Percentiles rank a stretch among this genome's conserved stretches.
These are phyloP conservation scores for Ariopsis seemanni DNA, from an alignment of 2,113 vertebrate species.

Conservation along the genomic window DNA sequence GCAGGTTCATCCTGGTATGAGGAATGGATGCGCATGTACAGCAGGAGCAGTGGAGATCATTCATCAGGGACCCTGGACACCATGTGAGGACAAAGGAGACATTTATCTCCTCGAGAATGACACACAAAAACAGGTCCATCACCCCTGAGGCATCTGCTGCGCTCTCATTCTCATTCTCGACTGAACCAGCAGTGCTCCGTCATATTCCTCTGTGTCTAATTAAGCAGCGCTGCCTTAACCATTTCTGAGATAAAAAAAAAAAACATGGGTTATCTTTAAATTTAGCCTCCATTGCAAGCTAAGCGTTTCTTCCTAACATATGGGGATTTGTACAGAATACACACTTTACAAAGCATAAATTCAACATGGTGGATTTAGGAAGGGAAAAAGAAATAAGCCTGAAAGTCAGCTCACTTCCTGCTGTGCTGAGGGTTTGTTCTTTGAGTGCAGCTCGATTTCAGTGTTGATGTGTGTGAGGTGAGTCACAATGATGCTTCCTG, in stretches of 20 bases:
- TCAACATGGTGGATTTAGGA: not conserved
- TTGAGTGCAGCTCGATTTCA: conserved; percentile 14
- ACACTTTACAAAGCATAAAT: not conserved
- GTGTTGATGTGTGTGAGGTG: conserved; percentile 47
- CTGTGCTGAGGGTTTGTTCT: not conserved
- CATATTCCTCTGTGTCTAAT: conserved; percentile 57
- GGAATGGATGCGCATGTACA: conserved; percentile 13
- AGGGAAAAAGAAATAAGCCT: not conserved
- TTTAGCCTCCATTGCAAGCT: not conserved
- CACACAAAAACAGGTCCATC: conserved; percentile 46
- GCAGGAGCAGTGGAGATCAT: conserved; percentile 41
- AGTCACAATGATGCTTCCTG: conserved; percentile 58
- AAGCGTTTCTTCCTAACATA: not conserved
- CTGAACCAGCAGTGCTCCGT: conserved; percentile 36
- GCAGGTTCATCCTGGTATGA: conserved; percentile 9
- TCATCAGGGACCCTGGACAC: conserved; percentile 60
- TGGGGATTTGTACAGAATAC: not conserved
- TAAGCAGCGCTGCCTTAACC: conserved; percentile 49
- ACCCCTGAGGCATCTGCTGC: conserved; percentile 53
- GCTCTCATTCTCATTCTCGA: conserved; percentile 26
- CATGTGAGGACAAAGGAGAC: conserved; percentile 48
- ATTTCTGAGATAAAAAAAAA: conserved; percentile 38
- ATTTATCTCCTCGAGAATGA: conserved; percentile 59
- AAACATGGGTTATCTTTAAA: conserved; percentile 5
- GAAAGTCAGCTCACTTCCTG: not conserved